A percentile compares a stretch with the other conserved stretches of the same genome.
Evolutionary conservation across 2,888 invertebrate species (phyloP).

Genomic region (Molanna angustata): DNA sequence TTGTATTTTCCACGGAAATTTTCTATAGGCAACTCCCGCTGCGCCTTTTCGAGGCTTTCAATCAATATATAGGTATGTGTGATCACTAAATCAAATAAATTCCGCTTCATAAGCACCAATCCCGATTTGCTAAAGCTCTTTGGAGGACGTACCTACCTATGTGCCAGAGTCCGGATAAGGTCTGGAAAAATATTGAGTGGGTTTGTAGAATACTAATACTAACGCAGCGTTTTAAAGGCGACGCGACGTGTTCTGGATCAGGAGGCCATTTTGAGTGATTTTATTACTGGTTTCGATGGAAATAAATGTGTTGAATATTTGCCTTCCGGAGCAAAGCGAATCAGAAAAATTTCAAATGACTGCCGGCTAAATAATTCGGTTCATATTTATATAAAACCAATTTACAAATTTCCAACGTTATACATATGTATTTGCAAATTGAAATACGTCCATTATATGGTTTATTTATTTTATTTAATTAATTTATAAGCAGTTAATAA

Average conservation of each 20-base stretch:
- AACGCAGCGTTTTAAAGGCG: neutral
- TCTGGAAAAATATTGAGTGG: constrained; percentile 14
- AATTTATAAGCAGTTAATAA: too few species aligned
- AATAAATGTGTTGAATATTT: too few species aligned
- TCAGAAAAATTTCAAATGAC: too few species aligned
- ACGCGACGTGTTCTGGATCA: constrained; percentile 1
- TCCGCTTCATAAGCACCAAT: constrained; percentile 29
- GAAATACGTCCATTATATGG: too few species aligned
- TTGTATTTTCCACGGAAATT: neutral
- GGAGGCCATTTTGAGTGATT: constrained; percentile 15
- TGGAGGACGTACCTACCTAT: neutral
- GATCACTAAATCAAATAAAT: constrained; percentile 32
- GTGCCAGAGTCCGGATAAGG: neutral
- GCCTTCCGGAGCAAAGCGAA: too few species aligned
- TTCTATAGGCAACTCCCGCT: constrained; percentile 2
- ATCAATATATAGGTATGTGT: constrained; percentile 31
- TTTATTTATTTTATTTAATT: too few species aligned
- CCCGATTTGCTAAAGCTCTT: constrained; percentile 10
- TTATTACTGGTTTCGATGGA: too few species aligned
- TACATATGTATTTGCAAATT: too few species aligned
- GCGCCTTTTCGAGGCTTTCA: constrained; percentile 13
- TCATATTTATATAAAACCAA: too few species aligned
- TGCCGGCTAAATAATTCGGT: too few species aligned
- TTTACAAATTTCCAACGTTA: too few species aligned
- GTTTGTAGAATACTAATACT: constrained; percentile 12